A percentile compares a stretch with the other conserved stretches of the same genome.
Evolutionary conservation across 2,797 vertebrate genomes (phyloP).

Genomic region (Poecilia wingei): DNA sequence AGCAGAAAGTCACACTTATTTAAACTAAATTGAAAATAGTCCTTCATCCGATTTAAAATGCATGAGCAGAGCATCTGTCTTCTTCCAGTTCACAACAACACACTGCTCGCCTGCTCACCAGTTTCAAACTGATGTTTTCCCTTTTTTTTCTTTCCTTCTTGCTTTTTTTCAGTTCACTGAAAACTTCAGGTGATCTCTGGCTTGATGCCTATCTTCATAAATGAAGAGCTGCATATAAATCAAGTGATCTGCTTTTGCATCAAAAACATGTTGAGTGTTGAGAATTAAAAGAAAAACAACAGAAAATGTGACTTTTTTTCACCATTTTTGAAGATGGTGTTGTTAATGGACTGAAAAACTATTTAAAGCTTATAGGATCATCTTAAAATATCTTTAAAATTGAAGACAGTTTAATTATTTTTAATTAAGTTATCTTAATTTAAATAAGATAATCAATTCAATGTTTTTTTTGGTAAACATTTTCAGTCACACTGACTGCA

Average conservation of each 20-base stretch:
- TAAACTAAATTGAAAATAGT: neutral
- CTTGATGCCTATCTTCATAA: constrained; percentile 98
- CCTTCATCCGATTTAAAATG: neutral
- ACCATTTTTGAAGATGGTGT: neutral
- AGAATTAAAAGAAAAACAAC: neutral
- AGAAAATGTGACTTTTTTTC: neutral
- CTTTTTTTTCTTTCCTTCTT: neutral
- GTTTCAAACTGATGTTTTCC: neutral
- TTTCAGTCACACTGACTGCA: too few relatives aligned
- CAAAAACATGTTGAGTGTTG: neutral
- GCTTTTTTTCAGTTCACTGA: constrained; percentile 84
- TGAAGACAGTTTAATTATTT: too few relatives aligned
- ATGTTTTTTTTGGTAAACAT: neutral
- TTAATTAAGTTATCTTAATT: too few relatives aligned
- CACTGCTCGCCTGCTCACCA: neutral
- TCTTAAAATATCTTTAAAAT: too few relatives aligned
- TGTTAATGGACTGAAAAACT: neutral
- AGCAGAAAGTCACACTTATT: neutral
- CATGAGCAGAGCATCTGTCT: neutral
- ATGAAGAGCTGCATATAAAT: constrained; percentile 70
- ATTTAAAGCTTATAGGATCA: neutral
- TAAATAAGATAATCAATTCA: too few relatives aligned
- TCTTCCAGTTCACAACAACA: neutral
- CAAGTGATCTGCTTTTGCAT: constrained; percentile 12
- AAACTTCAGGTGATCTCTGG: constrained; percentile 93